Evolutionary conservation across 2,888 invertebrate species (phyloP).

Genomic region (Encarsia formosa): DNA sequence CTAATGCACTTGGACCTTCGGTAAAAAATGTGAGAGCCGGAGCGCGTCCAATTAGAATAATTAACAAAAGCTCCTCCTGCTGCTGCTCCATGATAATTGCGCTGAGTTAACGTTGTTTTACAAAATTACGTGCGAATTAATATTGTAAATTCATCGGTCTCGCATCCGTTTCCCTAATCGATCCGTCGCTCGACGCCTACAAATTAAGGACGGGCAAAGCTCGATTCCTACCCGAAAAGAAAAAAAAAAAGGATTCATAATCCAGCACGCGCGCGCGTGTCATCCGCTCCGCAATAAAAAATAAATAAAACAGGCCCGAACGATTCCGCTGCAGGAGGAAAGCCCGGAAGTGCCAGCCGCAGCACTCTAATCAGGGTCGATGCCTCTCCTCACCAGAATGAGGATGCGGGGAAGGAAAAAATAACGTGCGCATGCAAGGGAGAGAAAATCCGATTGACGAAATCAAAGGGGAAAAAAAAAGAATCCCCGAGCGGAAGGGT

Average conservation of each 20-base stretch:
- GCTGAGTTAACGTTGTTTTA: not conserved
- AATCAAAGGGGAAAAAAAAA: no score
- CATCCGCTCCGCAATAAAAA: no score
- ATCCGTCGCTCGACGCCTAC: slow-evolving; percentile 8
- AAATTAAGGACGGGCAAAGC: slow-evolving; percentile 7
- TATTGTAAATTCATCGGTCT: slow-evolving; percentile 1
- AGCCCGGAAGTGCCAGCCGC: no score
- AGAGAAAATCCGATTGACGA: not conserved
- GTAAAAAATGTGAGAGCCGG: slow-evolving; percentile 9
- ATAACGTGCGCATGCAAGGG: not conserved
- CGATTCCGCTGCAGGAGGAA: no score
- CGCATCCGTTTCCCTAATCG: slow-evolving; percentile 19
- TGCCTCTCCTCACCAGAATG: no score
- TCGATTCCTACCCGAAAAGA: no score
- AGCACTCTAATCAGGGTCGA: no score
- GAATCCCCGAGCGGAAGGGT: no score
- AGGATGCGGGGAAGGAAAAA: no score
- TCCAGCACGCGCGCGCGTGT: no score
- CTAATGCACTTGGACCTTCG: slow-evolving; percentile 7
- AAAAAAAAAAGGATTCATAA: no score
- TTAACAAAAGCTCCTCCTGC: slow-evolving; percentile 7
- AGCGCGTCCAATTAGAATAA: slow-evolving; percentile 19
- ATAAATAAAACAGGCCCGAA: no score
- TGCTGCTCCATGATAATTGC: not conserved
- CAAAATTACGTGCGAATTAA: not conserved